Base-by-base conservation (phyloP, 2,113 vertebrate genomes). In the Psittacara wagleri region DNA sequence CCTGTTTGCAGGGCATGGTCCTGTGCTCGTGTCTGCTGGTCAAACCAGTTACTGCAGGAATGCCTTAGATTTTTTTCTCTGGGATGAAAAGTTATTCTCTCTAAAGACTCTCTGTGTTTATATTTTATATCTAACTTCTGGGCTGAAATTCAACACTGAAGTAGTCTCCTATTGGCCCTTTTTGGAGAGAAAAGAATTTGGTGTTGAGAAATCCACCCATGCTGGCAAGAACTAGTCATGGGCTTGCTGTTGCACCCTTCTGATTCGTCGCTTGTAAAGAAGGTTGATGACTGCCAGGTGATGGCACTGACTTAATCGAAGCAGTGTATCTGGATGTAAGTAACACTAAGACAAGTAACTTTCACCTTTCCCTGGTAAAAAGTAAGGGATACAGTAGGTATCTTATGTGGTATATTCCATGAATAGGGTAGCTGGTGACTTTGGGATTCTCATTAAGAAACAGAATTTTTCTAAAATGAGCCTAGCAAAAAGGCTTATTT, bases 181-280 rank as follows among this genome's bases (percentile, higher is more conserved):
- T 79, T 31, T 17, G 19, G n/a, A 64, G 29, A 31, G 29, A 27
- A 33, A 41, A 48, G 11, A 17, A 10, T 72, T 46, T 86, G 33
- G 35, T 33, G 54, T 33, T 37, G 16, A 52, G 29, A 75, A 79
- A 61, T 79, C 13, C 0, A 0, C 14, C 44, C 0, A 1, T 51
- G 41, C 16, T 23, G 49, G 59, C 35, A 51, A 73, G 81, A 77
- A 29, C 22, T 20, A 77, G 41, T 6, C 22, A 3, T 2, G 2
- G 19, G 13, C 11, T 23, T 31, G 43, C 11, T 75, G 5, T 31
- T 63, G 48, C 59, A 37, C 44, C 55, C 25, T 55, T 48, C 44
- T 8, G 31, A n/a, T 19, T 92, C 8, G 23, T 37, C 0, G 0
- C 23, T 51, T 39, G 23, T 7, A 10, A 28, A 35, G 27, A 54